Percentiles rank a stretch among this genome's conserved stretches.
phyloP scores from a whole-genome alignment of 2,113 vertebrate genomes.

The Phyllostomus hastatus region DNA sequence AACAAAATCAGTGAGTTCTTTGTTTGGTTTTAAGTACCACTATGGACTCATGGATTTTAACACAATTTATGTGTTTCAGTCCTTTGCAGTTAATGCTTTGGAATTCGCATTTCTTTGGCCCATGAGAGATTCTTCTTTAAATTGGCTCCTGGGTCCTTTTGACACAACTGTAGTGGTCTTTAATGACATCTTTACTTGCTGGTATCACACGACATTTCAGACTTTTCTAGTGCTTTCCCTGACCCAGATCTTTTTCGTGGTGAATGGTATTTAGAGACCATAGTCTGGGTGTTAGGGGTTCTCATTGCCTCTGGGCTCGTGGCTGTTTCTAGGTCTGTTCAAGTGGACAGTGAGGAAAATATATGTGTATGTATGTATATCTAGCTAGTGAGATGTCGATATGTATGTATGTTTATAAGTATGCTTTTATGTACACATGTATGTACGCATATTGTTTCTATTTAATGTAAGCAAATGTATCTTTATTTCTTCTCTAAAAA shows the following conservation, averaged over 20 bases:
- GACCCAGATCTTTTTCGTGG: not conserved
- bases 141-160: slow-evolving; percentile 8
- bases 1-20: not conserved
- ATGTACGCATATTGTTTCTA: not conserved
- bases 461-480: not conserved
- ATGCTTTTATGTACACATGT: not conserved
- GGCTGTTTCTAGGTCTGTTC: not conserved
- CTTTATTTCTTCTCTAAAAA: not conserved
- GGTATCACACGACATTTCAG: not conserved
- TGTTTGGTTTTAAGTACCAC: not conserved
- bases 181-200: not conserved
- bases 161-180: not conserved
- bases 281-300: not conserved
- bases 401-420: not conserved
- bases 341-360: not conserved
- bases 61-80: not conserved
- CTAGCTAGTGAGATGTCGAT: not conserved
- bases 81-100: not conserved
- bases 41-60: not conserved
- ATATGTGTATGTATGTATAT: not conserved
- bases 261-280: not conserved
- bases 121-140: not conserved
- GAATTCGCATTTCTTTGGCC: not conserved
- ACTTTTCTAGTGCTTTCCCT: not conserved
- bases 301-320: not conserved